phyloP scores from a whole-genome alignment of 2,113 vertebrate genomes.

The Lamprotornis superbus region DNA sequence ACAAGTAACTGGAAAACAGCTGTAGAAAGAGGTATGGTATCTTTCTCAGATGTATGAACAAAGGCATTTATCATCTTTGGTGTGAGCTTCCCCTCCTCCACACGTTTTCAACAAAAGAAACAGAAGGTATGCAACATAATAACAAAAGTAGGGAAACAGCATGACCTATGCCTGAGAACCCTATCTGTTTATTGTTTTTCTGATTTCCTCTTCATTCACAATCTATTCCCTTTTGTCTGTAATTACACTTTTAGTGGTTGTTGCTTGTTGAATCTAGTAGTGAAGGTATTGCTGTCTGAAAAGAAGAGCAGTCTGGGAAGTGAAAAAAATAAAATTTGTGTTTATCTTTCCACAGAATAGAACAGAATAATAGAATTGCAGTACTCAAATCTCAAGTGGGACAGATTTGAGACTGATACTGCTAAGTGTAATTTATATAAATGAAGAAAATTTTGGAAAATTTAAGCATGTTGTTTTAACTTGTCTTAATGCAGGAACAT shows the following conservation, averaged over 20 bases:
- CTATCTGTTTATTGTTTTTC: neutral
- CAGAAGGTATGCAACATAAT: neutral
- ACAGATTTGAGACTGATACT: neutral
- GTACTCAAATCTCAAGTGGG: neutral
- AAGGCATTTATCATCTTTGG: neutral
- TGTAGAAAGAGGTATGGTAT: neutral
- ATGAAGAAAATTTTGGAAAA: neutral
- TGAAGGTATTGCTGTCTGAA: neutral
- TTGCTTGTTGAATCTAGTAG: neutral
- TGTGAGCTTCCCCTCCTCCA: neutral
- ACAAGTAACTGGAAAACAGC: neutral
- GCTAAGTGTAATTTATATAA: neutral
- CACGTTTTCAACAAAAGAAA: neutral
- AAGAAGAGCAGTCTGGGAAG: neutral
- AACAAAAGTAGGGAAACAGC: neutral
- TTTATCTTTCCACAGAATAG: neutral
- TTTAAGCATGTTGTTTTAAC: neutral
- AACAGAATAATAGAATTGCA: neutral
- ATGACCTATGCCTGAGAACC: neutral
- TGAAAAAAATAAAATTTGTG: neutral
- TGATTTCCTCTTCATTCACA: neutral
- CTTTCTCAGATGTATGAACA: neutral
- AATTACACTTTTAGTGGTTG: neutral
- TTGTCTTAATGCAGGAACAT: neutral
- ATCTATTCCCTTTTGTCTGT: neutral